phyloP scores from a whole-genome alignment of 2,888 invertebrate genomes.

The Torymus aiolomorphi region DNA sequence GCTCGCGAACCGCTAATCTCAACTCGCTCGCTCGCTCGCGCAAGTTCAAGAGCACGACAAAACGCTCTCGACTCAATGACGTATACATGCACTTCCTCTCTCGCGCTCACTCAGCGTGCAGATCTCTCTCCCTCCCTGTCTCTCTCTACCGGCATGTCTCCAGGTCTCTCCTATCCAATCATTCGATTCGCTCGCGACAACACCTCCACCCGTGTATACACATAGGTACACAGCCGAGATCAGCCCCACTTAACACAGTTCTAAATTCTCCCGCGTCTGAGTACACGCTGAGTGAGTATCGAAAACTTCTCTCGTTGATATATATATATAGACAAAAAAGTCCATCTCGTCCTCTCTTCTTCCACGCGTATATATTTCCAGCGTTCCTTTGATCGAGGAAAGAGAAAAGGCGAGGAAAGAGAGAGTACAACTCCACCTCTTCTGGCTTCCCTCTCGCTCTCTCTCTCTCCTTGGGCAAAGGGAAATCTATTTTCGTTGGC shows the following conservation, averaged over 20 bases:
- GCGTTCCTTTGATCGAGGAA: slow-evolving; percentile 44
- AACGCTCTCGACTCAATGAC: neutral
- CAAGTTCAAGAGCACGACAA: slow-evolving; percentile 31
- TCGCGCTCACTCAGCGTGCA: too few relatives aligned
- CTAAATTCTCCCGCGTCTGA: too few relatives aligned
- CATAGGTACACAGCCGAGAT: too few relatives aligned
- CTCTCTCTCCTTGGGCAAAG: slow-evolving; percentile 46
- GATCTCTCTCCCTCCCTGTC: neutral
- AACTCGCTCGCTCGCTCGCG: slow-evolving; percentile 58
- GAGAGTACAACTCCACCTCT: slow-evolving; percentile 22
- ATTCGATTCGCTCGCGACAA: too few relatives aligned
- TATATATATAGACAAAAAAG: too few relatives aligned
- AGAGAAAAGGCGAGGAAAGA: slow-evolving; percentile 26
- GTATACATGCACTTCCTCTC: too few relatives aligned
- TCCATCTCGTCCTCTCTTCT: too few relatives aligned
- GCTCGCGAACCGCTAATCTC: slow-evolving; percentile 64
- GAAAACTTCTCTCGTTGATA: neutral
- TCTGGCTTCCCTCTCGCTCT: neutral
- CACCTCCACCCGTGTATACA: too few relatives aligned
- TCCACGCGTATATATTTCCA: slow-evolving; percentile 23
- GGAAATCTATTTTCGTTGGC: slow-evolving; percentile 65
- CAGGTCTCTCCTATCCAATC: too few relatives aligned
- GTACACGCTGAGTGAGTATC: neutral
- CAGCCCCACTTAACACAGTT: too few relatives aligned
- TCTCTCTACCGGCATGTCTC: too few relatives aligned